A percentile compares a stretch with the other conserved stretches of the same genome.
Evolutionary conservation across 1,140 invertebrate species (phyloP).

Genomic region (Bombus pyrosoma): DNA sequence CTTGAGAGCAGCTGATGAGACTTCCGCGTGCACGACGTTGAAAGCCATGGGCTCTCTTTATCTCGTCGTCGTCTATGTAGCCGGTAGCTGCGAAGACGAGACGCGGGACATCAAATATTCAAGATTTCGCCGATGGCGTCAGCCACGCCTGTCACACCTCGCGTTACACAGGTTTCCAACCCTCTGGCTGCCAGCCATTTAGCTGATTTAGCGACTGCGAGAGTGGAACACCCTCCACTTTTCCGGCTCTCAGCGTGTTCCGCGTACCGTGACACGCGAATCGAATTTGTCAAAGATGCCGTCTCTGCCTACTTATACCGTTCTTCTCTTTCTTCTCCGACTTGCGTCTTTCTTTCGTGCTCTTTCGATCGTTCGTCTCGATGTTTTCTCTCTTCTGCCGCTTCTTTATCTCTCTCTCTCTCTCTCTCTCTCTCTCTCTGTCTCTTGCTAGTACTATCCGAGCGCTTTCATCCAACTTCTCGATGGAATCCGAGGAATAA

Average conservation of each 20-base stretch:
- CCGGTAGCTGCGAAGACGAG: conserved; percentile 41
- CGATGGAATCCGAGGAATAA: conserved; percentile 49
- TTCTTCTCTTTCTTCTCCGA: conserved; percentile 30
- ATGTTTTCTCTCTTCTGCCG: not conserved
- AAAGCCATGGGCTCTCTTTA: conserved; percentile 58
- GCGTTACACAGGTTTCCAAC: conserved; percentile 69
- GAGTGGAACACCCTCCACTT: conserved; percentile 70
- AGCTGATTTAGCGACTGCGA: conserved; percentile 74
- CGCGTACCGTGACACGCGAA: conserved; percentile 77
- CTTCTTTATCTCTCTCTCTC: conserved; percentile 28
- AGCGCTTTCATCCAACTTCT: conserved; percentile 4
- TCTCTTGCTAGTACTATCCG: conserved; percentile 1
- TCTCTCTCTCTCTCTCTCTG: not conserved
- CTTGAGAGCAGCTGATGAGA: conserved; percentile 42
- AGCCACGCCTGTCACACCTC: conserved; percentile 68
- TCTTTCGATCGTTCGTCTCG: conserved; percentile 31
- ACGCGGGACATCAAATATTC: conserved; percentile 71
- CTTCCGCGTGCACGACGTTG: conserved; percentile 43
- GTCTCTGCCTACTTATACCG: conserved; percentile 68
- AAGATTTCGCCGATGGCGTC: conserved; percentile 66
- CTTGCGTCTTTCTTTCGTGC: conserved; percentile 54
- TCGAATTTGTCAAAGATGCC: conserved; percentile 80
- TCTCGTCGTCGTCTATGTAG: conserved; percentile 55
- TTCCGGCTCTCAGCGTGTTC: conserved; percentile 75
- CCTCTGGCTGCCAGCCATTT: conserved; percentile 70